These are phyloP conservation scores for Epinotia demarniana DNA, from an alignment of 2,888 invertebrate species.

Conservation along the genomic window DNA sequence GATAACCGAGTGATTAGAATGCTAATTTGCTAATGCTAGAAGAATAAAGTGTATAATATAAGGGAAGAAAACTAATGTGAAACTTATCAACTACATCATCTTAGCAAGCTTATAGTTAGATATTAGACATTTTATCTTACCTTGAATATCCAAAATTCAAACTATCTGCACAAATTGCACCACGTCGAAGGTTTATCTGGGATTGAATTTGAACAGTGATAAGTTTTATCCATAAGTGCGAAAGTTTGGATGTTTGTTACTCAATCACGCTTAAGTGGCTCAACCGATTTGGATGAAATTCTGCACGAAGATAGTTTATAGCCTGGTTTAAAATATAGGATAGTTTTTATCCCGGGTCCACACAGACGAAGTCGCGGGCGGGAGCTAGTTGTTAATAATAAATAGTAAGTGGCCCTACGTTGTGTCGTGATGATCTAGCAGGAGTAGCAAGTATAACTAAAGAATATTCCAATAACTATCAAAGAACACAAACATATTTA, in stretches of 20 bases:
- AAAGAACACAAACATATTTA: not conserved
- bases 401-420: too few species aligned
- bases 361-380: too few species aligned
- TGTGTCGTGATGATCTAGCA: not conserved
- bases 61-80: not conserved
- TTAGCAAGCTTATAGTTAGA: not conserved
- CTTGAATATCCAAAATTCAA: not conserved
- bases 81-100: not conserved
- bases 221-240: not conserved
- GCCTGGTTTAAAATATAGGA: too few species aligned
- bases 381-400: too few species aligned
- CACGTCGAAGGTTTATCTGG: conserved; percentile 1
- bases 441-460: not conserved
- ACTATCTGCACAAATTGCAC: not conserved
- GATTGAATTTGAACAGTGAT: not conserved
- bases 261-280: too few species aligned
- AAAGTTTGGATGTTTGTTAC: too few species aligned
- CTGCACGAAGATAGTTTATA: too few species aligned
- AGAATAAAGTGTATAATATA: not conserved
- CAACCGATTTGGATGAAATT: too few species aligned
- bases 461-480: not conserved
- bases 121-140: not conserved
- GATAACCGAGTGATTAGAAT: not conserved
- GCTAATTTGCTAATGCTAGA: too few species aligned
- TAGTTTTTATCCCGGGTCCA: too few species aligned